These are phyloP conservation scores for Protobothrops flavoviridis DNA, from an alignment of 2,113 vertebrate genomes.

Conservation along the genomic window DNA sequence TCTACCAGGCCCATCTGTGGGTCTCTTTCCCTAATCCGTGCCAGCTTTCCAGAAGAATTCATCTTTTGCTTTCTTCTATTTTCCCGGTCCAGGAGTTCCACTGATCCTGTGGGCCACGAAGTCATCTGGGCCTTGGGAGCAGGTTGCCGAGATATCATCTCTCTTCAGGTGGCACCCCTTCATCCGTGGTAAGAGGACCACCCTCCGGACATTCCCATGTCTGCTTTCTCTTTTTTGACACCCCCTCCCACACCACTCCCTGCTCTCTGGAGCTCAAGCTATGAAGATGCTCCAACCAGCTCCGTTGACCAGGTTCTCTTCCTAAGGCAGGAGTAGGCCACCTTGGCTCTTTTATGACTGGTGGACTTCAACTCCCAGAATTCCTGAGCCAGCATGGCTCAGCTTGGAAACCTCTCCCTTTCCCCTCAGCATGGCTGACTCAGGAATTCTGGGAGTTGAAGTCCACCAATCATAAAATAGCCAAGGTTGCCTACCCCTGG, in stretches of 20 bases:
- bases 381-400: too few relatives aligned
- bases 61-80: neutral
- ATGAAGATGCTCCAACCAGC: neutral
- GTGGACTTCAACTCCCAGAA: too few relatives aligned
- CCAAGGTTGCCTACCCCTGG: too few relatives aligned
- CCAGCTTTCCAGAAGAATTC: neutral
- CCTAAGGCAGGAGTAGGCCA: neutral
- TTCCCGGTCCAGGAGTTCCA: conserved; percentile 83
- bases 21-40: neutral
- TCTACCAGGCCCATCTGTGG: neutral
- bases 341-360: too few relatives aligned
- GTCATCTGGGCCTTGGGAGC: conserved; percentile 98
- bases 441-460: too few relatives aligned
- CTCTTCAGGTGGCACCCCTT: conserved; percentile 94
- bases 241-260: neutral
- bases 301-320: neutral
- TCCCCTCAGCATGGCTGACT: too few relatives aligned
- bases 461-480: too few relatives aligned
- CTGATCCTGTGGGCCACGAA: conserved; percentile 95
- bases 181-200: conserved; percentile 87
- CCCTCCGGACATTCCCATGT: accelerated
- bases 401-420: too few relatives aligned
- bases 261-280: neutral
- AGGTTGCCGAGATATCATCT: conserved; percentile 98
- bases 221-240: neutral